phyloP scores from a whole-genome alignment of 2,888 invertebrate genomes.

The Stenotaenia linearis region DNA sequence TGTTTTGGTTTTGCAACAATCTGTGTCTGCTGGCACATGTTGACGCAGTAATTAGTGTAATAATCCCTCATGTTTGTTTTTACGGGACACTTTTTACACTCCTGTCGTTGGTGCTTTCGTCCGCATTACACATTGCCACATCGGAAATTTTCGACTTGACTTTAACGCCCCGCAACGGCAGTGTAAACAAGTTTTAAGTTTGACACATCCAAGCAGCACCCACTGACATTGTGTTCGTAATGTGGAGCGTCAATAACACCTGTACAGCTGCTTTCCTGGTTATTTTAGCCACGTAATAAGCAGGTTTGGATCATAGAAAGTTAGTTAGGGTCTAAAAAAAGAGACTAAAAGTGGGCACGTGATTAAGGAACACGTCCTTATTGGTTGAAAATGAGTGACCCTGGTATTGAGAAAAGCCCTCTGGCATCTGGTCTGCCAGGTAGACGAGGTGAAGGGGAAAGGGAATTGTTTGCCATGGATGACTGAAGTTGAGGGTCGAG shows the following conservation, averaged over 20 bases:
- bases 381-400: not conserved
- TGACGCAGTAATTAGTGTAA: not conserved
- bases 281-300: not conserved
- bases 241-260: not conserved
- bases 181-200: not conserved
- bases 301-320: not conserved
- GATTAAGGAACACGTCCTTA: not conserved
- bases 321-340: not conserved
- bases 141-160: not conserved
- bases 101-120: not conserved
- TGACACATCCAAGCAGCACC: not conserved
- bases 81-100: not conserved
- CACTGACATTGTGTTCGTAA: not conserved
- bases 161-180: not conserved
- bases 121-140: not conserved
- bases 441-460: not conserved
- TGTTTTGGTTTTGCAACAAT: not conserved
- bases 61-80: constrained; percentile 5
- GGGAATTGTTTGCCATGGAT: not conserved
- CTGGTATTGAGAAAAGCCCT: not conserved
- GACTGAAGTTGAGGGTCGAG: not conserved
- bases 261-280: not conserved
- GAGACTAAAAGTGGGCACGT: not conserved
- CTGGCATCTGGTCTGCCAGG: not conserved
- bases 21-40: not conserved